Base-by-base conservation (phyloP, 2,888 invertebrate genomes). In the Suillia variegata region DNA sequence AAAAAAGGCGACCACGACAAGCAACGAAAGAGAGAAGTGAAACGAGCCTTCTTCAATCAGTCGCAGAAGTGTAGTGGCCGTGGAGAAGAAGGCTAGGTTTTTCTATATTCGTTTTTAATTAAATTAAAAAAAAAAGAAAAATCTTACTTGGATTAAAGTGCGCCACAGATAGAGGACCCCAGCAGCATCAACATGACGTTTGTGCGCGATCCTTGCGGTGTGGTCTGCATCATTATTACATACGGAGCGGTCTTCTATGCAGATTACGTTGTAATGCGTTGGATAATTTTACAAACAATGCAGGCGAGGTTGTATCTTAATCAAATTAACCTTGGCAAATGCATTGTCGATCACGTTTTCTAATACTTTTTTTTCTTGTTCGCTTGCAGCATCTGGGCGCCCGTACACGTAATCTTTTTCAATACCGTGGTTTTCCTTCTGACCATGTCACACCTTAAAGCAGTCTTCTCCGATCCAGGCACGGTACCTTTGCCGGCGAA, bases 401-500 rank as follows among this genome's bases (percentile, higher is more conserved):
- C 92, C 45, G 84, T 93, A 63, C 89, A 94, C 80, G 90, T 90
- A 5, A 85, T 93, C 24, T 78, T 88, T 50, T 94, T 94, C 83
- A 94, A 94, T 78, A 87, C 88, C 0, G 83, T 94, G 12, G 85
- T 94, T 57, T 87, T 93, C 71, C 82, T 94, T 55, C 81, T 93
- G 62, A 83, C 87, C 54, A 86, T 92, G 82, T 86, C 94, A 2
- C 94, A 95, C 80, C 73, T 91, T n/a, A 86, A 92, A 74, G 93
- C 94, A 8, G 93, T 94, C 59, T 86, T 93, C 70, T 92, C 92
- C n/a, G 94, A 95, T 83, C 94, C 95, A 2, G 94, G 94, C 2
- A 88, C 90, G 53, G 92, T 95, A 45, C 94, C 91, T n/a, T 82
- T 92, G 60, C 88, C 89, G 1, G 87, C 87, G 66, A 86, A 84